phyloP scores from a whole-genome alignment of 2,797 vertebrate genomes.

The Sebastes minor region DNA sequence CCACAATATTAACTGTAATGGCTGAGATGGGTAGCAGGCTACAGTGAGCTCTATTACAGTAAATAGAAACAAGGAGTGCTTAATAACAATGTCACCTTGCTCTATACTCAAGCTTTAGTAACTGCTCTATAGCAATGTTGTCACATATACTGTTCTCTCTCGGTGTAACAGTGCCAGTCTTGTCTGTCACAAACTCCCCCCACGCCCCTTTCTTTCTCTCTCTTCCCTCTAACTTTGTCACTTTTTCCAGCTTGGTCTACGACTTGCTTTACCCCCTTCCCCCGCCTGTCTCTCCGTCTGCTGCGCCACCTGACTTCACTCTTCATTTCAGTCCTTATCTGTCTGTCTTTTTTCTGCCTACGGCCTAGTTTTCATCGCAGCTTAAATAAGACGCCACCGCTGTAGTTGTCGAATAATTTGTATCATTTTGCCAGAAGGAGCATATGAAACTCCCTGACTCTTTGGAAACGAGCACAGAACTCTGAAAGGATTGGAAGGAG shows the following conservation, averaged over 20 bases:
- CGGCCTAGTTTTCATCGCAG: constrained; percentile 36
- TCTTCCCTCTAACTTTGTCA: neutral
- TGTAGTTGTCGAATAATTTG: constrained; percentile 44
- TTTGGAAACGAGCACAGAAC: constrained; percentile 22
- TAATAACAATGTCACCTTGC: constrained; percentile 17
- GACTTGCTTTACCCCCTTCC: neutral
- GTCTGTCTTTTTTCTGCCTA: constrained; percentile 8
- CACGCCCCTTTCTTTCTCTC: neutral
- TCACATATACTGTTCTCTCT: neutral
- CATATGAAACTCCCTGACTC: constrained; percentile 11
- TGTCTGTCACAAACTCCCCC: neutral
- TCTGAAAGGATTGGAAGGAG: neutral
- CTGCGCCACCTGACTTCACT: constrained; percentile 11
- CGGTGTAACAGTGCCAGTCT: neutral
- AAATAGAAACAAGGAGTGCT: constrained; percentile 19
- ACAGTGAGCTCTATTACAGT: neutral
- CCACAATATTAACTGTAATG: neutral
- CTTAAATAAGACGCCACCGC: constrained; percentile 24
- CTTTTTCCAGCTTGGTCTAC: neutral
- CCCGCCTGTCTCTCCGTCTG: neutral
- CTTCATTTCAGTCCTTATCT: constrained; percentile 22
- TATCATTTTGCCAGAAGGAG: constrained; percentile 38
- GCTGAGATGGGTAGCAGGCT: neutral
- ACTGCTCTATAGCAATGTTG: neutral
- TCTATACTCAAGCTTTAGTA: neutral